Evolutionary conservation across 2,113 vertebrate genomes (phyloP), one percentile per base, ranked within the genome.

Genomic region (Limanda limanda): DNA sequence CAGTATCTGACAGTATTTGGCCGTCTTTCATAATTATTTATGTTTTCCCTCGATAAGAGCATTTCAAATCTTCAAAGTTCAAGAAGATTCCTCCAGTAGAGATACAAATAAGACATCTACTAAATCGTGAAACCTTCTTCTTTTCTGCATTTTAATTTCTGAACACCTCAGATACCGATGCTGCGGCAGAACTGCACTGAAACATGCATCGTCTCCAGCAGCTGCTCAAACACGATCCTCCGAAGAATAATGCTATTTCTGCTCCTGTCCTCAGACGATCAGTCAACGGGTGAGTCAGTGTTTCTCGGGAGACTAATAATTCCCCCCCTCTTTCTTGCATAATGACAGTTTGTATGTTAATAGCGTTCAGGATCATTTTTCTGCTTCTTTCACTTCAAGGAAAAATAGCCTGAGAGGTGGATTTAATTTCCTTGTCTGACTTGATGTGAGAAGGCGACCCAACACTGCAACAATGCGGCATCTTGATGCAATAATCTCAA

Each of bases 401-500:
- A 3, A 86, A 86, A 92, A 92, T 68, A 77, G 92, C 92, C 90
- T 21, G 77, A 89, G 90, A 93, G 87, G 79, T 82, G 84, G 89
- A 91, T 97, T 97, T 97, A 97, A 98, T 97, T 97, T 98, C 95
- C 93, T 95, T 94, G 92, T 94, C 95, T 94, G 89, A 95, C 94
- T 93, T 70, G 81, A 93, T 89, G 92, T 86, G 94, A 94, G 92
- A 96, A 96, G 94, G 94, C 92, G 94, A 97, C 95, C 93, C 96
- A 73, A 96, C 94, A 95, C 95, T 93, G 95, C 96, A 96, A 97
- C 97, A 96, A 95, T 94, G 95, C 95, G 93, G 95, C 95, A 92
- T 96, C 95, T 94, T 96, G 97, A 98, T 97, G 97, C 97, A 99
- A 99, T 99, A 97, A 99, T 97, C 97, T 98, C 96, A 99, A 99